Conservation (phyloP, 2,888 invertebrate genomes). For the Patella depressa region DNA sequence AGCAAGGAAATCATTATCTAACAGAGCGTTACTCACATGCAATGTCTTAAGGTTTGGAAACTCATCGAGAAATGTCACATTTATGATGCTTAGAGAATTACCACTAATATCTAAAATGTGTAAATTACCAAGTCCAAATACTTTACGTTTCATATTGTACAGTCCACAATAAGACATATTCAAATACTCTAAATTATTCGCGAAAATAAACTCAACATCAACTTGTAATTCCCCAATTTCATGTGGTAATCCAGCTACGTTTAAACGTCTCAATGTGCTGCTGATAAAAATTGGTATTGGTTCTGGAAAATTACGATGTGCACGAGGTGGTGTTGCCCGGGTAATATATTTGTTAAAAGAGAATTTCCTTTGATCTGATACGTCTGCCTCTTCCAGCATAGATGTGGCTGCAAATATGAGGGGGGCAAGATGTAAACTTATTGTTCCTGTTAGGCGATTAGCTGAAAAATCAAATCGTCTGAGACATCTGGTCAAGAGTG, state of each 20-base stretch:
- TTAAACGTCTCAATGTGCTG: not conserved
- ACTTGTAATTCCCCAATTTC: not conserved
- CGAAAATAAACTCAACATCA: not conserved
- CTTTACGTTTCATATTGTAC: not conserved
- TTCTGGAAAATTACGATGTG: no score
- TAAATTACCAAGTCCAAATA: not conserved
- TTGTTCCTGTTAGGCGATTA: not conserved
- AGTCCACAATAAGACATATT: not conserved
- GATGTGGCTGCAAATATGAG: not conserved
- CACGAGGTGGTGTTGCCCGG: not conserved
- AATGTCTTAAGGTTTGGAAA: not conserved
- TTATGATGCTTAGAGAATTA: not conserved
- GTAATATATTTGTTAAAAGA: not conserved
- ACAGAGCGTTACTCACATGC: not conserved
- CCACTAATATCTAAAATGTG: not conserved
- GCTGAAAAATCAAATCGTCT: not conserved
- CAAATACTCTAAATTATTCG: not conserved
- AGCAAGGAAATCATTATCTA: not conserved
- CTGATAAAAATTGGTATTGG: no score
- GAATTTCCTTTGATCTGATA: not conserved
- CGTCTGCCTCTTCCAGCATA: not conserved
- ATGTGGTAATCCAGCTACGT: not conserved
- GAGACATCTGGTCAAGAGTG: not conserved
- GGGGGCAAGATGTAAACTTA: not conserved
- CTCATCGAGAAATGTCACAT: not conserved